phyloP scores from a whole-genome alignment of 1,140 invertebrate species.

The Trichonephila clavata region DNA sequence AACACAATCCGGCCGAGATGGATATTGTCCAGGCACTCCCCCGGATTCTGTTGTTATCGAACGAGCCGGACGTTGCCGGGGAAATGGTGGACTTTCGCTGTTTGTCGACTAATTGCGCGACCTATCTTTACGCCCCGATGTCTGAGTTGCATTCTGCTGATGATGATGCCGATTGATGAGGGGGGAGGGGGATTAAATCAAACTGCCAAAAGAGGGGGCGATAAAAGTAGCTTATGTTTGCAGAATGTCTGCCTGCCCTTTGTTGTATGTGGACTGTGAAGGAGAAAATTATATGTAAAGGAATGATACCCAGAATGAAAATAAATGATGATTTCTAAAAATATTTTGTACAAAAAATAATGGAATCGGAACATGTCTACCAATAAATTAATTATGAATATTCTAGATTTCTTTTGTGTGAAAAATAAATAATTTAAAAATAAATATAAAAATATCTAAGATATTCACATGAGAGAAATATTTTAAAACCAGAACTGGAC shows the following conservation, averaged over 20 bases:
- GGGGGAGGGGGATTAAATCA: slow-evolving; percentile 30
- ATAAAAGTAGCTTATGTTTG: background rate
- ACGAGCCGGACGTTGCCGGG: slow-evolving; percentile 61
- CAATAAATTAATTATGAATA: too few species aligned
- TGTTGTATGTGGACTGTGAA: too few species aligned
- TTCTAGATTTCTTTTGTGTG: too few species aligned
- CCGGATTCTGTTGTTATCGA: slow-evolving; percentile 54
- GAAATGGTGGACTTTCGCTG: slow-evolving; percentile 65
- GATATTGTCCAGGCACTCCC: slow-evolving; percentile 66
- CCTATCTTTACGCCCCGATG: slow-evolving; percentile 45
- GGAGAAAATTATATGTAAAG: too few species aligned
- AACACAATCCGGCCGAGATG: slow-evolving; percentile 70
- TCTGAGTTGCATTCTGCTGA: slow-evolving; percentile 45
- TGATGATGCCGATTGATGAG: slow-evolving; percentile 49
- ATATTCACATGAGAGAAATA: too few species aligned
- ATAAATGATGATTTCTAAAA: too few species aligned
- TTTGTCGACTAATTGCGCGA: slow-evolving; percentile 66
- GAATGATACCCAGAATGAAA: too few species aligned
- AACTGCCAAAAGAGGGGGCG: slow-evolving; percentile 3
- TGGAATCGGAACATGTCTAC: too few species aligned
- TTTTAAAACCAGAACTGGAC: too few species aligned
- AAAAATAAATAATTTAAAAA: too few species aligned
- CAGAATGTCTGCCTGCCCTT: background rate
- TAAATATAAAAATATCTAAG: too few species aligned
- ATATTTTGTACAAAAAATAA: too few species aligned